Conservation (phyloP, 2,797 vertebrate genomes). For the Premnoplex brunnescens region DNA sequence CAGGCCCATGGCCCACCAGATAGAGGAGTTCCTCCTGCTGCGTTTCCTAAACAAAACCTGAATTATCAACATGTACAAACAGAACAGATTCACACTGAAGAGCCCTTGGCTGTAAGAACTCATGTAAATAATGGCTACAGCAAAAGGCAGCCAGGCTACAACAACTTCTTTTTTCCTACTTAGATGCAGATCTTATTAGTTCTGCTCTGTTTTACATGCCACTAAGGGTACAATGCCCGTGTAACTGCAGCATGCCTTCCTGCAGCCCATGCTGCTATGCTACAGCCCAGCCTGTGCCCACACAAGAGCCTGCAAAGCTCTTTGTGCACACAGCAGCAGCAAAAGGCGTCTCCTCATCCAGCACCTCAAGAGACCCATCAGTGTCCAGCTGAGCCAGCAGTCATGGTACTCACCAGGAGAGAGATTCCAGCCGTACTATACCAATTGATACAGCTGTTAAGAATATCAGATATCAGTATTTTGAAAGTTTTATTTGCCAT, state of each 20-base stretch:
- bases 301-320: accelerated
- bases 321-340: not conserved
- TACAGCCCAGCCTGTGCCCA: not conserved
- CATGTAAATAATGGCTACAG: not conserved
- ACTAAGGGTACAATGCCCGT: not conserved
- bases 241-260: not conserved
- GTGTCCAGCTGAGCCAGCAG: not conserved
- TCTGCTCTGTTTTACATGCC: not conserved
- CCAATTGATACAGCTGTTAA: not conserved
- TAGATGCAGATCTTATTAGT: not conserved
- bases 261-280: not conserved
- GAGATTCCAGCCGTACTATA: not conserved
- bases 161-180: not conserved
- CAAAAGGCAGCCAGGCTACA: not conserved
- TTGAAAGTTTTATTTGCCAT: not conserved
- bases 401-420: not conserved
- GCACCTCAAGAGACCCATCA: not conserved
- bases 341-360: not conserved
- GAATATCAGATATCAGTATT: not conserved
- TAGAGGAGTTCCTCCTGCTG: not conserved
- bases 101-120: not conserved
- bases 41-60: not conserved
- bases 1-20: not conserved
- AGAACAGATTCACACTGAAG: accelerated
- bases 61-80: not conserved